These are phyloP conservation scores for Selenia dentaria DNA, from an alignment of 2,888 invertebrate genomes.

Conservation along the genomic window DNA sequence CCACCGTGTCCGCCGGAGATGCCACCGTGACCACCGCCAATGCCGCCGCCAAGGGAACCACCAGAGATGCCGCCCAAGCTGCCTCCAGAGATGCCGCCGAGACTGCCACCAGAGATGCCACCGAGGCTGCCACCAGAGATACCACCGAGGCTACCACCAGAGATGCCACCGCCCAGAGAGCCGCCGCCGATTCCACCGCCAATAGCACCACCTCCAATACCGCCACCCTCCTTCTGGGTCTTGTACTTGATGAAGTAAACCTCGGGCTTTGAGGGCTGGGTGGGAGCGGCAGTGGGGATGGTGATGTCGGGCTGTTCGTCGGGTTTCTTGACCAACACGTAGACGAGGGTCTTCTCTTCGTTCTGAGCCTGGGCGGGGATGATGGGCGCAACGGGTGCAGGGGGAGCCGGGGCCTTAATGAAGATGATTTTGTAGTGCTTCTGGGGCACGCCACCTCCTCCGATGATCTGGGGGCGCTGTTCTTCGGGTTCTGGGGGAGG, in stretches of 20 bases:
- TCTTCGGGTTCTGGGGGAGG: constrained; percentile 92
- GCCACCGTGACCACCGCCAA: constrained; percentile 43
- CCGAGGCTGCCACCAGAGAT: constrained; percentile 46
- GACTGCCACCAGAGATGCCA: constrained; percentile 50
- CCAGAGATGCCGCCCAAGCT: constrained; percentile 45
- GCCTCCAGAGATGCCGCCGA: constrained; percentile 48
- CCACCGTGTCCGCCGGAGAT: constrained; percentile 54
- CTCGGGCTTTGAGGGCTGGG: constrained; percentile 92
- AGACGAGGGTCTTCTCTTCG: constrained; percentile 92
- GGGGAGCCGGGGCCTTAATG: constrained; percentile 92
- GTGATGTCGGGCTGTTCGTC: constrained; percentile 93
- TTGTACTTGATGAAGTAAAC: constrained; percentile 94
- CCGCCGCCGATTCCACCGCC: constrained; percentile 41
- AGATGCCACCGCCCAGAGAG: too few relatives aligned
- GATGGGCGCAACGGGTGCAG: constrained; percentile 90
- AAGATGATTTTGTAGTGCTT: constrained; percentile 95
- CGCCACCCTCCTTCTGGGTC: constrained; percentile 85
- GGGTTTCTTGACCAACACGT: constrained; percentile 93
- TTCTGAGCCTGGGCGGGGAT: constrained; percentile 90
- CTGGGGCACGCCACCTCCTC: constrained; percentile 87
- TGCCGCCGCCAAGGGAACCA: constrained; percentile 39
- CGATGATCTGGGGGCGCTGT: constrained; percentile 87
- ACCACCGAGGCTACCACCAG: constrained; percentile 48
- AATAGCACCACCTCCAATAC: constrained; percentile 53
- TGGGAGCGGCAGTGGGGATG: constrained; percentile 89